These are phyloP conservation scores for Vicugna pacos DNA, from an alignment of 2,113 vertebrate genomes.

Conservation along the genomic window DNA sequence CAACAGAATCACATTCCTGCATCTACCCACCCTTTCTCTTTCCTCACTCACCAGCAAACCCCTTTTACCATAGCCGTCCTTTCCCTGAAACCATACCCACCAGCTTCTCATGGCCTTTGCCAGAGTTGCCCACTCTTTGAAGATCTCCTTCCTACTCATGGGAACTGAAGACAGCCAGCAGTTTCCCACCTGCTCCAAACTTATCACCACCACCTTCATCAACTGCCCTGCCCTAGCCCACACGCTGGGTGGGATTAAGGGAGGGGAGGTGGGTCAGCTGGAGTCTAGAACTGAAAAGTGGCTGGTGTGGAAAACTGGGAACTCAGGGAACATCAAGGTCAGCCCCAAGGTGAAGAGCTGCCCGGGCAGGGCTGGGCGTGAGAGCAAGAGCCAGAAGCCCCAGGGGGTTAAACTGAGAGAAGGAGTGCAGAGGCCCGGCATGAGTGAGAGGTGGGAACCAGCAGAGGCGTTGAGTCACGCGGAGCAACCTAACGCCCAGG, in stretches of 20 bases:
- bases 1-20: not conserved
- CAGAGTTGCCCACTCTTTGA: not conserved
- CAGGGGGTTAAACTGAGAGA: not conserved
- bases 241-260: not conserved
- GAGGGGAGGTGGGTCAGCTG: not conserved
- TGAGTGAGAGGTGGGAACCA: constrained; percentile 60
- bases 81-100: constrained; percentile 9
- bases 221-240: constrained; percentile 5
- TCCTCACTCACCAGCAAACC: not conserved
- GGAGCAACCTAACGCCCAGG: not conserved
- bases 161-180: constrained; percentile 5
- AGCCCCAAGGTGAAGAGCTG: constrained; percentile 38
- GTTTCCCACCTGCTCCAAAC: constrained; percentile 15
- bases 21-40: not conserved
- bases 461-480: constrained; percentile 58
- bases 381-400: constrained; percentile 42
- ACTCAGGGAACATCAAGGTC: constrained; percentile 22
- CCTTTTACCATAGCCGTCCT: not conserved
- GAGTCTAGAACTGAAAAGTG: constrained; percentile 23
- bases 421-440: not conserved
- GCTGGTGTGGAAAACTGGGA: not conserved
- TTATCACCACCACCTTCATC: constrained; percentile 53
- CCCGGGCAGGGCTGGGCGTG: not conserved
- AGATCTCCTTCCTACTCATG: not conserved
- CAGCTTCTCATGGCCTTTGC: not conserved